Conservation (phyloP, 2,113 vertebrate genomes). For the Silurus meridionalis region DNA sequence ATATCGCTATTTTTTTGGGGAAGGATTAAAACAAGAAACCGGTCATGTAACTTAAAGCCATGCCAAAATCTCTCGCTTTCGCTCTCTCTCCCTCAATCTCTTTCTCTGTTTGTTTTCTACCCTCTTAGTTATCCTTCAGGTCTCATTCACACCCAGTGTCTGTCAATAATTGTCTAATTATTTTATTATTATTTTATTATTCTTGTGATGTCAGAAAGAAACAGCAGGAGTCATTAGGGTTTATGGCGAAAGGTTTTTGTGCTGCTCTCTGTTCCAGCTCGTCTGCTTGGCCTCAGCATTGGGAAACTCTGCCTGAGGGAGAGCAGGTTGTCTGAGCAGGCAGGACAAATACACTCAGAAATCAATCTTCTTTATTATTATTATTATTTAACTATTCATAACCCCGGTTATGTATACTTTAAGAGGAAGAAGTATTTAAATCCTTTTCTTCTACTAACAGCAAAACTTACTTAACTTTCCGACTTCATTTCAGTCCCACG, state of each 20-base stretch:
- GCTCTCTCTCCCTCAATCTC: slow-evolving; percentile 22
- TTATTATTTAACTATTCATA: slow-evolving; percentile 4
- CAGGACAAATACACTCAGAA: slow-evolving; percentile 10
- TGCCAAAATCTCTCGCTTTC: slow-evolving; percentile 49
- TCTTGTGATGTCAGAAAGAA: slow-evolving; percentile 30
- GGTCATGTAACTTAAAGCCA: slow-evolving; percentile 68
- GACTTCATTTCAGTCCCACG: neutral
- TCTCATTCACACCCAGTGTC: neutral
- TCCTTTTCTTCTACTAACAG: neutral
- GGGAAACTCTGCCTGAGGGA: slow-evolving; percentile 20
- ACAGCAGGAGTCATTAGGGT: slow-evolving; percentile 13
- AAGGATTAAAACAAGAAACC: slow-evolving; percentile 73
- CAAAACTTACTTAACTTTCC: neutral
- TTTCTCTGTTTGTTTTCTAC: neutral
- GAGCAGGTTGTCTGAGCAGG: slow-evolving; percentile 46
- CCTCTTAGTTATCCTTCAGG: neutral
- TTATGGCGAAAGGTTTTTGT: neutral
- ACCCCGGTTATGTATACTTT: neutral
- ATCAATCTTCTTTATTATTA: slow-evolving; percentile 23
- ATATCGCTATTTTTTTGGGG: slow-evolving; percentile 63
- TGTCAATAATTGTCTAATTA: neutral
- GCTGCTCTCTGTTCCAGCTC: neutral
- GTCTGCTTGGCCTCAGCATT: neutral
- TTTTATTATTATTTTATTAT: neutral
- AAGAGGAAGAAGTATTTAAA: neutral